phyloP scores from a whole-genome alignment of 2,888 invertebrate genomes.

The Leucozona laternaria region DNA sequence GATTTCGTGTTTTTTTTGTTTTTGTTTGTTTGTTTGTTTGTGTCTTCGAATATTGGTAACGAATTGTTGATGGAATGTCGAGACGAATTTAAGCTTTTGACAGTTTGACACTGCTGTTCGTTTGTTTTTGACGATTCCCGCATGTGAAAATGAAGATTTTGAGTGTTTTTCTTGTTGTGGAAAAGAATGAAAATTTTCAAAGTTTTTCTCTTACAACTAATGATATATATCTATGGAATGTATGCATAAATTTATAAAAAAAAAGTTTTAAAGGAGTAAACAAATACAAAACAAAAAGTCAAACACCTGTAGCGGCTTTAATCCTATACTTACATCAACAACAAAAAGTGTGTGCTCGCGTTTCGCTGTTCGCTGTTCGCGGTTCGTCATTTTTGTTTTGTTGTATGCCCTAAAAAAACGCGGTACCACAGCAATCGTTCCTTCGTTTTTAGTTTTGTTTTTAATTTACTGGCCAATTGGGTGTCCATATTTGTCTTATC shows the following conservation, averaged over 20 bases:
- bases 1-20: background rate
- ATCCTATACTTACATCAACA: background rate
- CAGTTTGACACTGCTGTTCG: background rate
- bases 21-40: background rate
- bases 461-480: background rate
- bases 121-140: background rate
- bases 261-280: background rate
- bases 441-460: background rate
- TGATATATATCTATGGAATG: background rate
- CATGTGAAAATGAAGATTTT: background rate
- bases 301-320: slow-evolving; percentile 17
- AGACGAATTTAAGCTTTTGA: background rate
- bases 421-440: background rate
- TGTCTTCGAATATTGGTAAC: background rate
- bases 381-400: background rate
- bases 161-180: background rate
- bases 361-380: too few species aligned
- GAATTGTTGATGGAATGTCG: background rate
- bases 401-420: background rate
- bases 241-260: background rate
- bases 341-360: background rate
- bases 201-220: background rate
- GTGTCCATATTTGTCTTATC: background rate
- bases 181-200: background rate
- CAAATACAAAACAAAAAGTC: background rate